Base-by-base conservation (phyloP, 1,140 invertebrate species). In the Formica exsecta region DNA sequence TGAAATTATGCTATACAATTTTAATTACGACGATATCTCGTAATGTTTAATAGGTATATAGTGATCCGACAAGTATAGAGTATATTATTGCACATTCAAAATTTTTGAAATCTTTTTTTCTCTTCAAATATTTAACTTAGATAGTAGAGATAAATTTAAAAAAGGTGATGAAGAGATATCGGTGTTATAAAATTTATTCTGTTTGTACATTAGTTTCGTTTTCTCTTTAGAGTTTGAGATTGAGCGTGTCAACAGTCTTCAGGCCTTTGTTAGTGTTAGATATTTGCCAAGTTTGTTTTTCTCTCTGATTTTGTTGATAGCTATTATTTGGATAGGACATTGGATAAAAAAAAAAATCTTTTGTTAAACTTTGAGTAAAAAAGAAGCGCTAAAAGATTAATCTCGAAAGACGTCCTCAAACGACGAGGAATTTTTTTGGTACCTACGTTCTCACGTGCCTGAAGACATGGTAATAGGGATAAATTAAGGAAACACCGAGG, bases 401-500 rank as follows among this genome's bases (percentile, higher is more conserved):
- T 80, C 44, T 73, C 32, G 32, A 54, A n/a, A 64, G 22, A 68
- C 44, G 25, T 70, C 48, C 38, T 13, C 29, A 22, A 29, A 54
- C 11, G 29, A 71, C 19, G 79, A 79, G 25, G 86, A 87, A 57
- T 83, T 73, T 81, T 81, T 77, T 83, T 77, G 9, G 9, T 74
- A n/a, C 32, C 38, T 71, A 44, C 66, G 11, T 74, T 74, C 71
- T 57, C 51, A 59, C 51, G 25, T 61, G 38, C 38, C 25, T 19
- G 54, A 57, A n/a, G 19, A 83, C 25, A 68, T 74, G 79, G 73
- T 83, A 83, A 83, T 83, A 70, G 54, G 86, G 88, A 87, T 87
- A 85, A 88, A 89, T 76, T 77, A 85, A 86, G 65, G 85, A 88
- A 90, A 84, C 85, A 83, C 61, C 74, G 84, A 91, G 90, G 86